phyloP scores from a whole-genome alignment of 2,113 vertebrate species.

The Pelecanus crispus region DNA sequence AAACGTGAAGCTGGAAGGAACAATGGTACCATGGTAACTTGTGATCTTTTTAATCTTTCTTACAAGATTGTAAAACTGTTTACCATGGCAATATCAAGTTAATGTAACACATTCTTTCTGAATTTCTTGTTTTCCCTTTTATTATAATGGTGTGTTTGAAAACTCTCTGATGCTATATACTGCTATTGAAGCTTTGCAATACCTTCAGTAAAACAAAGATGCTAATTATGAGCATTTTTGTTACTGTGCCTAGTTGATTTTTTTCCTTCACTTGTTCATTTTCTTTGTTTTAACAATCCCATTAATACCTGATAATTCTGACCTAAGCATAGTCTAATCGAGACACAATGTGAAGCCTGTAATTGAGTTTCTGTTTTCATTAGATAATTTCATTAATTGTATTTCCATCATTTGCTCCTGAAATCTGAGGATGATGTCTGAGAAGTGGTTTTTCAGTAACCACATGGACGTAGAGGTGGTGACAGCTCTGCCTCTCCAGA shows the following conservation, averaged over 20 bases:
- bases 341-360: background rate
- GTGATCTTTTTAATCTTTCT: slow-evolving; percentile 16
- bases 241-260: background rate
- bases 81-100: slow-evolving; percentile 19
- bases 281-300: background rate
- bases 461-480: background rate
- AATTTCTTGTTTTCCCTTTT: slow-evolving; percentile 8
- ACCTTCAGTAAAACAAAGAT: background rate
- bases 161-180: background rate
- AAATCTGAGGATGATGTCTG: background rate
- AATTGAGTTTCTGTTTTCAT: background rate
- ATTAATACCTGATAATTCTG: background rate
- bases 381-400: background rate
- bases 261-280: background rate
- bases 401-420: background rate
- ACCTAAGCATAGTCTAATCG: background rate
- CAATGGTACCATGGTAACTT: slow-evolving; percentile 38
- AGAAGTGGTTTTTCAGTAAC: background rate
- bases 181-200: background rate
- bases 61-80: slow-evolving; percentile 10
- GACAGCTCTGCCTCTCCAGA: background rate
- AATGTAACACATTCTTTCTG: background rate
- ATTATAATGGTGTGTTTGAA: background rate
- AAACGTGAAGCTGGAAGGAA: slow-evolving; percentile 27
- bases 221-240: background rate